Percentiles rank a stretch among this genome's conserved stretches.
Evolutionary conservation across 2,797 vertebrate genomes (phyloP).

Genomic region (Microctenopoma stevenorrisi): DNA sequence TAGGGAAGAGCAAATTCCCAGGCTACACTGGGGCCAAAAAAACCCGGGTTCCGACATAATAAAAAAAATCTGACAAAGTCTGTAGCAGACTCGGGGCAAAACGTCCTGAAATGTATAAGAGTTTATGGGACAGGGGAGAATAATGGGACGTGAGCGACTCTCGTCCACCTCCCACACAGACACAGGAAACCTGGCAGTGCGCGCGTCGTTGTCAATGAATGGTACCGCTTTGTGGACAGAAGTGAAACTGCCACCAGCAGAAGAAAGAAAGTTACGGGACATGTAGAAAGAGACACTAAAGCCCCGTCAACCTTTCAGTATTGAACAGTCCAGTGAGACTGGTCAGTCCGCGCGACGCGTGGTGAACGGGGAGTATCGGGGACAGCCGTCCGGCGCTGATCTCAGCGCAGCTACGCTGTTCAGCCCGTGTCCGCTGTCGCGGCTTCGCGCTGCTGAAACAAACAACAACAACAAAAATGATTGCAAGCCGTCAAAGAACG

Average conservation of each 20-base stretch:
- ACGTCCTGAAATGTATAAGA: neutral
- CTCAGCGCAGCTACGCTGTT: neutral
- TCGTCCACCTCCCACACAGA: constrained; percentile 40
- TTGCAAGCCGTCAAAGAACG: constrained; percentile 1
- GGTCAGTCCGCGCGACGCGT: neutral
- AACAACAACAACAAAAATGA: constrained; percentile 7
- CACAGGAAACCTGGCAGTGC: constrained; percentile 37
- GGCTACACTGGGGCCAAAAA: constrained; percentile 61
- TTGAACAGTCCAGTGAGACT: neutral
- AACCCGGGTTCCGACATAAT: neutral
- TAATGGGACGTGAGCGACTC: constrained; percentile 43
- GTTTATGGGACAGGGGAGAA: neutral
- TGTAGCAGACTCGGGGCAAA: neutral
- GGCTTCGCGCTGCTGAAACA: constrained; percentile 33
- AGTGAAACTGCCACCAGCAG: constrained; percentile 73
- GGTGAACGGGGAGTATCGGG: neutral
- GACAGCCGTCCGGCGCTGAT: constrained; percentile 21
- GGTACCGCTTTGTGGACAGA: constrained; percentile 90
- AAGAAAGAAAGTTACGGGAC: constrained; percentile 63
- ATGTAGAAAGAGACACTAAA: constrained; percentile 57
- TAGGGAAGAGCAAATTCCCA: constrained; percentile 87
- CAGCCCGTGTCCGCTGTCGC: constrained; percentile 33
- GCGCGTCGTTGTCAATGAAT: constrained; percentile 77
- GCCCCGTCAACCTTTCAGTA: constrained; percentile 14
- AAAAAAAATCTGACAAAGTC: neutral